A percentile compares a stretch with the other conserved stretches of the same genome.
These are phyloP conservation scores for Xestia sexstrigata DNA, from an alignment of 2,888 invertebrate genomes.

Conservation along the genomic window DNA sequence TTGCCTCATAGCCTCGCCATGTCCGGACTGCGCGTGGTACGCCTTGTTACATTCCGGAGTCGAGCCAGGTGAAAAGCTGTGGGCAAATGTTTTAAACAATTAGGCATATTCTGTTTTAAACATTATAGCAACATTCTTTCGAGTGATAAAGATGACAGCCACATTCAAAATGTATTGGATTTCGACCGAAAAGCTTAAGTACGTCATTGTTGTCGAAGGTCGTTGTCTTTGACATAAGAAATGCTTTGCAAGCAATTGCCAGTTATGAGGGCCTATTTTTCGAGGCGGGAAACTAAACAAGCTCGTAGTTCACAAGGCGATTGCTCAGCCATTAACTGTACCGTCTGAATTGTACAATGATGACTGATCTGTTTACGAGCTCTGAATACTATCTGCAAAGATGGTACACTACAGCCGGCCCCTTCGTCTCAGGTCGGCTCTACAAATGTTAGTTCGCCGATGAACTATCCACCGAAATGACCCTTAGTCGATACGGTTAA, in stretches of 20 bases:
- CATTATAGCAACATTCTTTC: not conserved
- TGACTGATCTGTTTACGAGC: not conserved
- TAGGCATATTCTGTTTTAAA: conserved; percentile 1
- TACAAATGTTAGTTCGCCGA: not conserved
- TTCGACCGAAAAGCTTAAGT: not conserved
- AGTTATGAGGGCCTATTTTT: not conserved
- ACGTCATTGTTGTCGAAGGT: no score
- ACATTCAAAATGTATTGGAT: not conserved
- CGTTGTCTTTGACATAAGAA: not conserved
- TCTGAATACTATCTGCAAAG: not conserved
- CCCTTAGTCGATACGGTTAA: no score
- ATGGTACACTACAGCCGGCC: not conserved
- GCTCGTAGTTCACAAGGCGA: not conserved
- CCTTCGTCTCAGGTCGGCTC: not conserved
- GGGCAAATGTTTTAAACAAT: conserved; percentile 29
- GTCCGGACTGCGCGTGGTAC: conserved; percentile 56
- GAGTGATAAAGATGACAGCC: not conserved
- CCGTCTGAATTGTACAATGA: not conserved
- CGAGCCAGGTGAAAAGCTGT: conserved; percentile 48
- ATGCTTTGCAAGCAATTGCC: not conserved
- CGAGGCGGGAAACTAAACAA: not conserved
- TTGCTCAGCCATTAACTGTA: not conserved
- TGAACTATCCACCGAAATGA: not conserved
- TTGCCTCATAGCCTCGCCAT: conserved; percentile 55
- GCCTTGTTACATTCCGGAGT: conserved; percentile 63